Percentiles rank a stretch among this genome's conserved stretches.
These are phyloP conservation scores for Hirundo rustica DNA, from an alignment of 2,797 vertebrate species.

Conservation along the genomic window DNA sequence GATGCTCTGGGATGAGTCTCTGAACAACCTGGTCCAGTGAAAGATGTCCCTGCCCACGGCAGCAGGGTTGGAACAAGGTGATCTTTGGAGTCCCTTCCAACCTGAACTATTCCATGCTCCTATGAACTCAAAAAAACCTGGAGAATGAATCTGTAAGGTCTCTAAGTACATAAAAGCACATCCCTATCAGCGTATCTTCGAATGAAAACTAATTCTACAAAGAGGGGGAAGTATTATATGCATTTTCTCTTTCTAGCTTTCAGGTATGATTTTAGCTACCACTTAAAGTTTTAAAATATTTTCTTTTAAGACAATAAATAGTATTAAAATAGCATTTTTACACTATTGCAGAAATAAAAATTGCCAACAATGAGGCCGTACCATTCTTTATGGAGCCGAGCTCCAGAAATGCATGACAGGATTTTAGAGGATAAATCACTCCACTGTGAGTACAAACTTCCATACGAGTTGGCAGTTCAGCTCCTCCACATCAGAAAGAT, in stretches of 20 bases:
- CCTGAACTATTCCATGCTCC: not conserved
- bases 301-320: not conserved
- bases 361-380: fast-evolving
- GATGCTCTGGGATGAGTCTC: not conserved
- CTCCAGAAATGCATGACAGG: not conserved
- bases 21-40: not conserved
- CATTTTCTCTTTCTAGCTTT: not conserved
- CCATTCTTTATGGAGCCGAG: not conserved
- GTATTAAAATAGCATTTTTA: not conserved
- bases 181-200: not conserved
- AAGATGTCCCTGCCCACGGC: not conserved
- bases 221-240: not conserved
- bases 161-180: not conserved
- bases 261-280: not conserved
- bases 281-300: not conserved
- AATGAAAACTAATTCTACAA: not conserved
- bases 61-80: not conserved
- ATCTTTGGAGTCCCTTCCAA: not conserved
- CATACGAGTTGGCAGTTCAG: not conserved
- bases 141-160: not conserved
- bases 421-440: not conserved
- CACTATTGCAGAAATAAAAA: not conserved
- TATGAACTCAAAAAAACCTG: not conserved
- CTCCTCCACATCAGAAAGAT: not conserved
- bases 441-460: not conserved